These are phyloP conservation scores for Pterocles gutturalis DNA, from an alignment of 2,113 vertebrate species.

Conservation along the genomic window DNA sequence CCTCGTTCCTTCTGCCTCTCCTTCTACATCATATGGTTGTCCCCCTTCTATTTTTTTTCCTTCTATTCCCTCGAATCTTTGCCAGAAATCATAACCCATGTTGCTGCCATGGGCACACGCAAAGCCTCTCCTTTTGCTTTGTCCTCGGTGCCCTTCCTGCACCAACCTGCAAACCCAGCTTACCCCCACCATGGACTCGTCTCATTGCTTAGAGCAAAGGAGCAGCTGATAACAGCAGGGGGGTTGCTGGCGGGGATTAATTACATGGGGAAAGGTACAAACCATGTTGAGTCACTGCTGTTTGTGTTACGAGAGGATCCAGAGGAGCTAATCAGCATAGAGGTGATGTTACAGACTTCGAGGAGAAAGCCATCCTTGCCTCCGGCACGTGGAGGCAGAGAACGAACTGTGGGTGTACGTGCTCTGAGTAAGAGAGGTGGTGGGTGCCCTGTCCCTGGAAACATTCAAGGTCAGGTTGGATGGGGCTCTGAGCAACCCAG, in stretches of 20 bases:
- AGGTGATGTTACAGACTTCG: background rate
- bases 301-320: background rate
- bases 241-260: background rate
- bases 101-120: background rate
- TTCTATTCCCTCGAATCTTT: background rate
- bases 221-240: background rate
- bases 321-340: background rate
- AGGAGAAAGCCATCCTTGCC: background rate
- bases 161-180: background rate
- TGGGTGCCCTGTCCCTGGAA: background rate
- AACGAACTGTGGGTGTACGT: rapidly evolving
- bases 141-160: background rate
- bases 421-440: background rate
- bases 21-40: rapidly evolving
- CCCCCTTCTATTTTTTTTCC: background rate
- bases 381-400: rapidly evolving
- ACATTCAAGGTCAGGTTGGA: background rate
- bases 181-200: rapidly evolving
- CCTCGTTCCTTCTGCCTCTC: background rate
- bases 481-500: background rate
- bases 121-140: background rate
- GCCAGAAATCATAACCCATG: background rate
- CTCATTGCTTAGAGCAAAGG: background rate
- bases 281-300: rapidly evolving
- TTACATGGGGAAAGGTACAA: background rate